Evolutionary conservation across 2,113 vertebrate species (phyloP).

Genomic region (Riparia riparia): DNA sequence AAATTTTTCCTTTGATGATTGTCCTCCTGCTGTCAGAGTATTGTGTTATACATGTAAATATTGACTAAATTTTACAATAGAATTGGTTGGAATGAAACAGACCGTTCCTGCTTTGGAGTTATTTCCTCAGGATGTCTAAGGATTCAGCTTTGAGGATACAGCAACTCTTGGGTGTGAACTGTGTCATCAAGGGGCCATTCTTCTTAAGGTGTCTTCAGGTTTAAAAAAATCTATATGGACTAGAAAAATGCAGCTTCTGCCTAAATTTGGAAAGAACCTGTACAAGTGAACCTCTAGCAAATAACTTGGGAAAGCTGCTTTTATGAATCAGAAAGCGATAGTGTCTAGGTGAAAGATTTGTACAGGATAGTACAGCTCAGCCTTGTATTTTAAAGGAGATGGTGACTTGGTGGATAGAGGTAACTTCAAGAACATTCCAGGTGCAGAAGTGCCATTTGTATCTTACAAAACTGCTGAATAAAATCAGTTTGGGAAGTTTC

Average conservation of each 20-base stretch:
- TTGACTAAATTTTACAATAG: not conserved
- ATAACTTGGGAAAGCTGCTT: not conserved
- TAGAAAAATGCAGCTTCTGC: not conserved
- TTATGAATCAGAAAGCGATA: not conserved
- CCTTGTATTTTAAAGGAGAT: not conserved
- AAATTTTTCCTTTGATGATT: not conserved
- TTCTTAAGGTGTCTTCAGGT: not conserved
- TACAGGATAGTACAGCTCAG: not conserved
- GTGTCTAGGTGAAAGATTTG: not conserved
- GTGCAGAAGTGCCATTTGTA: not conserved
- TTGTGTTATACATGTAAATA: not conserved
- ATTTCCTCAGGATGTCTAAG: not conserved
- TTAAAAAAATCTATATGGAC: not conserved
- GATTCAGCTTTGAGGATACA: not conserved
- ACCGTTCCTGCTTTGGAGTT: not conserved
- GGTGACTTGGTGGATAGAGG: not conserved
- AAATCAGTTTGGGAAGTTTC: not conserved
- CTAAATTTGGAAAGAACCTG: not conserved
- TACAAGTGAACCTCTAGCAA: not conserved
- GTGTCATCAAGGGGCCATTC: not conserved
- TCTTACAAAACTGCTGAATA: not conserved
- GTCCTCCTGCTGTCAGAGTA: not conserved
- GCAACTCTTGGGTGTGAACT: not conserved
- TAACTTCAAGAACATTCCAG: not conserved
- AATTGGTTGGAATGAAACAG: not conserved